Evolutionary conservation across 2,797 vertebrate genomes (phyloP).

Genomic region (Nasua narica): DNA sequence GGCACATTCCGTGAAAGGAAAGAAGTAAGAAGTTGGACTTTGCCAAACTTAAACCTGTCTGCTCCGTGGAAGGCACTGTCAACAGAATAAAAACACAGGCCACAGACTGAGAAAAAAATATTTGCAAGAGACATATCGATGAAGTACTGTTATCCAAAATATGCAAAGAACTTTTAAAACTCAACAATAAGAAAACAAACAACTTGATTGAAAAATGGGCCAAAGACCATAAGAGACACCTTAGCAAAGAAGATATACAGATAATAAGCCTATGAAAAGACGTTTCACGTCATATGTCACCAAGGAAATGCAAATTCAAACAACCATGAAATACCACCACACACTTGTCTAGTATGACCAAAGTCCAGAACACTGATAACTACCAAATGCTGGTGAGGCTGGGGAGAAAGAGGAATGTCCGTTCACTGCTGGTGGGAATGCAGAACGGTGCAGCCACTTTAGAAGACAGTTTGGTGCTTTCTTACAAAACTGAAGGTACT

Average conservation of each 20-base stretch:
- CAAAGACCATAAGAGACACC: not conserved
- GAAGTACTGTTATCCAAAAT: not conserved
- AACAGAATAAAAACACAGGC: not conserved
- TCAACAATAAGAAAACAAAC: not conserved
- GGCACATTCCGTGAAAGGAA: not conserved
- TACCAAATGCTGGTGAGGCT: not conserved
- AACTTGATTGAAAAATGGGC: not conserved
- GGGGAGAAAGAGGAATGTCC: not conserved
- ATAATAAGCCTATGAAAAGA: not conserved
- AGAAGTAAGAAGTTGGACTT: not conserved
- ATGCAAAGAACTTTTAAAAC: not conserved
- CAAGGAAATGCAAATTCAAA: not conserved
- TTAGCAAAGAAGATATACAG: not conserved
- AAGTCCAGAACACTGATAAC: not conserved
- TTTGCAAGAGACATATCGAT: not conserved
- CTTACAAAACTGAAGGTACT: not conserved
- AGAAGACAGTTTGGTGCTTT: not conserved
- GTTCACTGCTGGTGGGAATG: not conserved
- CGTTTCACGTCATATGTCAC: not conserved
- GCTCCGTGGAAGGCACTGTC: not conserved
- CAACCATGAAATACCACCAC: not conserved
- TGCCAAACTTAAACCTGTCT: not conserved
- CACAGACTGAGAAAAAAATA: not conserved
- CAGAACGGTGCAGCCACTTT: not conserved
- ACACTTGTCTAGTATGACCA: not conserved